Percentiles rank a stretch among this genome's conserved stretches.
Evolutionary conservation across 2,888 invertebrate genomes (phyloP).

Genomic region (Epistrophe grossulariae): DNA sequence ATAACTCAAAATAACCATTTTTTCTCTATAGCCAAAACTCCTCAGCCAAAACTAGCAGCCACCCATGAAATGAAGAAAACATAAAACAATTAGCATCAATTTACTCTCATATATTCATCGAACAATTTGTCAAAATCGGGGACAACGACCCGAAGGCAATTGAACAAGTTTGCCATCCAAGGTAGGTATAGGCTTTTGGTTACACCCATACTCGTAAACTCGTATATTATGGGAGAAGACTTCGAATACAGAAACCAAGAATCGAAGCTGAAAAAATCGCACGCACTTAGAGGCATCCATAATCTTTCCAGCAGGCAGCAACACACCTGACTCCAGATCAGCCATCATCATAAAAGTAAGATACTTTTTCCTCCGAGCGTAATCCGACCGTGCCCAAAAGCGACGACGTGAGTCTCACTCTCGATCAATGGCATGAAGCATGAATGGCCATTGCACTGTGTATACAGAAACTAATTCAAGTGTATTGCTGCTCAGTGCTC

Average conservation of each 20-base stretch:
- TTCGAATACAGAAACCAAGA: slow-evolving; percentile 6
- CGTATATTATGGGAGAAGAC: not conserved
- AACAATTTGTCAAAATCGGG: slow-evolving; percentile 58
- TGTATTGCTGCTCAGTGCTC: slow-evolving; percentile 14
- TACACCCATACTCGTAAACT: not conserved
- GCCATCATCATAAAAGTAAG: slow-evolving; percentile 38
- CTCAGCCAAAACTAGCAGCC: not conserved
- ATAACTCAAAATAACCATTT: too few species aligned
- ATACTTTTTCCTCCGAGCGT: slow-evolving; percentile 67
- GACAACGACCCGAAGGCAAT: slow-evolving; percentile 50
- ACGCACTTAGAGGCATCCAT: slow-evolving; percentile 57
- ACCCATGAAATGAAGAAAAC: not conserved
- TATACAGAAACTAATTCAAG: slow-evolving; percentile 46
- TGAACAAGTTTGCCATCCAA: slow-evolving; percentile 10
- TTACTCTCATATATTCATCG: slow-evolving; percentile 44
- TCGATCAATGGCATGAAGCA: slow-evolving; percentile 70
- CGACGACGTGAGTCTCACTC: slow-evolving; percentile 66
- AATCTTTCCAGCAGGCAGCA: slow-evolving; percentile 29
- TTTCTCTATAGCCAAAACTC: too few species aligned
- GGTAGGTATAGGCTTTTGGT: not conserved
- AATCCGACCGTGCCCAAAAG: slow-evolving; percentile 72
- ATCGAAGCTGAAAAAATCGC: slow-evolving; percentile 37
- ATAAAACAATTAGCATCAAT: slow-evolving; percentile 31
- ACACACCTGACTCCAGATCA: slow-evolving; percentile 49
- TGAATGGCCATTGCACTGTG: slow-evolving; percentile 72